These are phyloP conservation scores for Geococcyx californianus DNA, from an alignment of 2,113 vertebrate species.

Conservation along the genomic window DNA sequence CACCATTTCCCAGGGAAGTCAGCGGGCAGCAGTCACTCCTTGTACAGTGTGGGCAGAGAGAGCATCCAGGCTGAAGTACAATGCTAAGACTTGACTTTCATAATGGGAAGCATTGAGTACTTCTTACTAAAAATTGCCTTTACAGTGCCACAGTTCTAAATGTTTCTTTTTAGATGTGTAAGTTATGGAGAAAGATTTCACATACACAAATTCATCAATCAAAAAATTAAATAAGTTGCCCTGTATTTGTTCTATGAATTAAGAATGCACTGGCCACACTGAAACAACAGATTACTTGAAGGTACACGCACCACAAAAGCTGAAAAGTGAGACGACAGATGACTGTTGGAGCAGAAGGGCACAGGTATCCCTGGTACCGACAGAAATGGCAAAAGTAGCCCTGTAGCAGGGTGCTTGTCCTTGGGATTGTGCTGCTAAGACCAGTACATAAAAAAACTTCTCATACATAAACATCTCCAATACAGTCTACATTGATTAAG, in stretches of 20 bases:
- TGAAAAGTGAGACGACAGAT: background rate
- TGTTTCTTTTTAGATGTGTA: background rate
- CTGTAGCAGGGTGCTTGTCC: background rate
- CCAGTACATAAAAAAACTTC: background rate
- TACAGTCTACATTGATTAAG: background rate
- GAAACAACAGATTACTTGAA: background rate
- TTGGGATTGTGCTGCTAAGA: background rate
- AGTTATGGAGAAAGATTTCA: background rate
- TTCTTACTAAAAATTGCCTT: background rate
- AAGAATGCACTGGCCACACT: background rate
- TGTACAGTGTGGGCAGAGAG: background rate
- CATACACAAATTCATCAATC: background rate
- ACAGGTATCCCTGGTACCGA: background rate
- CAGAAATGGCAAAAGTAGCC: background rate
- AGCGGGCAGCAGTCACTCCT: background rate
- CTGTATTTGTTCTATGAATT: background rate
- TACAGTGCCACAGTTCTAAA: background rate
- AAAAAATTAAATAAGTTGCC: background rate
- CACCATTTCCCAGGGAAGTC: background rate
- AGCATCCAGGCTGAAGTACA: background rate
- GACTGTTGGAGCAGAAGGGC: background rate
- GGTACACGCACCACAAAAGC: background rate
- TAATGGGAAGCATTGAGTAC: background rate
- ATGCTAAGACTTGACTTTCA: background rate
- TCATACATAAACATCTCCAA: background rate